phyloP scores from a whole-genome alignment of 2,113 vertebrate genomes.

The Rhagologus leucostigma region DNA sequence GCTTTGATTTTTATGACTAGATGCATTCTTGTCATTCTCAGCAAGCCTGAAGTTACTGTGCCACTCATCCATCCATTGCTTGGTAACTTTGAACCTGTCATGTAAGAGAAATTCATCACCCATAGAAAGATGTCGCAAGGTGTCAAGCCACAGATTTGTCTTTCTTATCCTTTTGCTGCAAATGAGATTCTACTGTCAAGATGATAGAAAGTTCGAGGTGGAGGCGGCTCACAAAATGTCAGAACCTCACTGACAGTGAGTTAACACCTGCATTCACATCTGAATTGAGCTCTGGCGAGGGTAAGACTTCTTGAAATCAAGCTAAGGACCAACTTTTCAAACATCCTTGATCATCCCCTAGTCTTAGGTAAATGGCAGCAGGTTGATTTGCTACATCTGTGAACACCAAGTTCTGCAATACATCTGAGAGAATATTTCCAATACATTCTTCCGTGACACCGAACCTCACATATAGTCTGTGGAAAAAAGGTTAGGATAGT shows the following conservation, averaged over 20 bases:
- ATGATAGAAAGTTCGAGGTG: conserved; percentile 61
- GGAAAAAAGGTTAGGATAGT: neutral
- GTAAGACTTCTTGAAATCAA: neutral
- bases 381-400: neutral
- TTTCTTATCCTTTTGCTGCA: conserved; percentile 68
- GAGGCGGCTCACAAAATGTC: conserved; percentile 41
- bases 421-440: conserved; percentile 3
- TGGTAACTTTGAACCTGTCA: conserved; percentile 58
- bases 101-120: conserved; percentile 66
- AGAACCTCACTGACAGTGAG: conserved; percentile 26
- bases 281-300: neutral
- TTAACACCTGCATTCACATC: conserved; percentile 15
- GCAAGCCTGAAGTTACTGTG: conserved; percentile 27
- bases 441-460: neutral
- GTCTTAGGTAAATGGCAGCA: neutral
- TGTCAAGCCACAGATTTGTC: conserved; percentile 70
- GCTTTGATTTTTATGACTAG: conserved; percentile 34
- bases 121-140: conserved; percentile 56
- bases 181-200: conserved; percentile 72
- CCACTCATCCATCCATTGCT: conserved; percentile 55
- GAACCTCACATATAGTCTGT: neutral
- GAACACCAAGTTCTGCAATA: neutral
- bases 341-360: neutral
- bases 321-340: neutral
- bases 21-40: conserved; percentile 35